Percentiles rank a stretch among this genome's conserved stretches.
Conservation (phyloP, 2,888 invertebrate species). For the Alitta virens region DNA sequence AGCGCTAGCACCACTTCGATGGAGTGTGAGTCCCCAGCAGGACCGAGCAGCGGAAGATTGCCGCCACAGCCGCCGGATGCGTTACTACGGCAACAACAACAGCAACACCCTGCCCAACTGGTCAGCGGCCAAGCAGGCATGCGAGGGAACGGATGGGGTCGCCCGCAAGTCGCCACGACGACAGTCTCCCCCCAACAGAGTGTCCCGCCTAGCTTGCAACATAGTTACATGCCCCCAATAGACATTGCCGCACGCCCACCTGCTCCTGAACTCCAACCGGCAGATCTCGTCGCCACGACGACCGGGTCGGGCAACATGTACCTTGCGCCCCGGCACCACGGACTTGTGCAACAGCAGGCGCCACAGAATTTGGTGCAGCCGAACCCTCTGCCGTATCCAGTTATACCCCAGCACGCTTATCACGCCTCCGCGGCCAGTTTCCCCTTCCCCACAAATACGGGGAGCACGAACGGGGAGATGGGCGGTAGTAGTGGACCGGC, state of each 20-base stretch:
- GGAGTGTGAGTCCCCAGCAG: constrained; percentile 68
- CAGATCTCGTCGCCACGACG: constrained; percentile 53
- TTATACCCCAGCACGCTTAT: constrained; percentile 1
- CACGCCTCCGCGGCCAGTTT: constrained; percentile 5
- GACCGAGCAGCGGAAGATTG: constrained; percentile 4
- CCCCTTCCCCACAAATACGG: constrained; percentile 7
- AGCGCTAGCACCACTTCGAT: constrained; percentile 61
- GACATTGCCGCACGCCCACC: constrained; percentile 29
- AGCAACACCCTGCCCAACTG: constrained; percentile 28
- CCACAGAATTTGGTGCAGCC: neutral
- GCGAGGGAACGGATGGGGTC: constrained; percentile 11
- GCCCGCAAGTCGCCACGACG: constrained; percentile 8
- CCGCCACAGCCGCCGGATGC: constrained; percentile 33
- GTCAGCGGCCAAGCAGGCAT: neutral
- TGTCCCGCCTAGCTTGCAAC: constrained; percentile 33
- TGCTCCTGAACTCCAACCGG: constrained; percentile 10
- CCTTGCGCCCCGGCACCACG: constrained; percentile 41
- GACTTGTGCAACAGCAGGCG: constrained; percentile 25
- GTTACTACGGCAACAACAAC: constrained; percentile 34
- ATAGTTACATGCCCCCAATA: constrained; percentile 3
- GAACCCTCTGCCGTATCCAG: neutral
- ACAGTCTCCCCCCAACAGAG: constrained; percentile 1
- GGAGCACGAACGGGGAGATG: neutral
- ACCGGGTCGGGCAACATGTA: constrained; percentile 57
- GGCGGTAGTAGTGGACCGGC: neutral